A percentile compares a stretch with the other conserved stretches of the same genome.
Evolutionary conservation across 1,140 invertebrate genomes (phyloP).

Genomic region (Drosophila athabasca): DNA sequence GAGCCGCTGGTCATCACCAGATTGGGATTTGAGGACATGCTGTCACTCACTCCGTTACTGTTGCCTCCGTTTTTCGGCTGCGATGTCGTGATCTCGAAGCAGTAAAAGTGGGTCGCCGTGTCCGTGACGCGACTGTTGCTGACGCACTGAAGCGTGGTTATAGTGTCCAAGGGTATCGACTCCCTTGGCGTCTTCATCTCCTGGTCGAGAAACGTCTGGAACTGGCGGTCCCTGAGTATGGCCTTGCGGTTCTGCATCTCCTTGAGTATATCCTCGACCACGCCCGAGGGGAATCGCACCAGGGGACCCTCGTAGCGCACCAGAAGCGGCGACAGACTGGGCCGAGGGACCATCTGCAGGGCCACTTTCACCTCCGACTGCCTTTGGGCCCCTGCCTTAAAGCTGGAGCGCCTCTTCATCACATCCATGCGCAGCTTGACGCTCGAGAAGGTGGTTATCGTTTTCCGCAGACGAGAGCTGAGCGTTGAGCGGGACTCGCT

Average conservation of each 20-base stretch:
- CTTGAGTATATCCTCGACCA: slow-evolving; percentile 85
- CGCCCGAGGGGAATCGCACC: slow-evolving; percentile 82
- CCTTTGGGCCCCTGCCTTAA: slow-evolving; percentile 36
- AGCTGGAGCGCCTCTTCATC: slow-evolving; percentile 73
- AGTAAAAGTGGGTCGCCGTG: slow-evolving; percentile 81
- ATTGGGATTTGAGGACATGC: slow-evolving; percentile 80
- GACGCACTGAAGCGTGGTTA: slow-evolving; percentile 87
- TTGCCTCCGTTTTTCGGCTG: slow-evolving; percentile 70
- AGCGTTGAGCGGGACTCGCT: slow-evolving; percentile 43
- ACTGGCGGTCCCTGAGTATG: slow-evolving; percentile 85
- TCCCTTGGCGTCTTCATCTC: slow-evolving; percentile 85
- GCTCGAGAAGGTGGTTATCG: slow-evolving; percentile 66
- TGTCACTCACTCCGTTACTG: slow-evolving; percentile 22
- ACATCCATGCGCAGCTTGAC: slow-evolving; percentile 72
- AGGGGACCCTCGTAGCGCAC: slow-evolving; percentile 77
- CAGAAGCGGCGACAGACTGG: slow-evolving; percentile 66
- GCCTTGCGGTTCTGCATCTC: slow-evolving; percentile 85
- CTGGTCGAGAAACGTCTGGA: slow-evolving; percentile 85
- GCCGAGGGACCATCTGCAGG: slow-evolving; percentile 78
- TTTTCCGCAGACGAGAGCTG: slow-evolving; percentile 62
- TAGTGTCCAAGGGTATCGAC: slow-evolving; percentile 85
- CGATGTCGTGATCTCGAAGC: slow-evolving; percentile 78
- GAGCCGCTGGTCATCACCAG: slow-evolving; percentile 73
- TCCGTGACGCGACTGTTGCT: slow-evolving; percentile 86
- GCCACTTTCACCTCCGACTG: slow-evolving; percentile 65